Conservation (phyloP, 2,888 invertebrate species). For the Margaritifera margaritifera region DNA sequence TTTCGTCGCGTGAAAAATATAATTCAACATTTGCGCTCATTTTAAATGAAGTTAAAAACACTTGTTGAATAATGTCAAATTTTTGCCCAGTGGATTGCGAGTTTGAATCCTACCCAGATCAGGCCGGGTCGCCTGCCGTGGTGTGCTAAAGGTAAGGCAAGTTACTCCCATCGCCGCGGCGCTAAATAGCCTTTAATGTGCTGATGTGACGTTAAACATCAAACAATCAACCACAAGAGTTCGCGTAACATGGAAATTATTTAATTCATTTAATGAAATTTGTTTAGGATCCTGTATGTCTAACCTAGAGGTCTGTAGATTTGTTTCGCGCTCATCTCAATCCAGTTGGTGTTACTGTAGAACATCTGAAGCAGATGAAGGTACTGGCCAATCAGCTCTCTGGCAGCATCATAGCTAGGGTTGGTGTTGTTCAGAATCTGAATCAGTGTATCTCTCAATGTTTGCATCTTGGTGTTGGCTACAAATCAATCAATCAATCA, state of each 20-base stretch:
- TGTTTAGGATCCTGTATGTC: neutral
- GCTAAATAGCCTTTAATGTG: no score
- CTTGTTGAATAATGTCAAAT: no score
- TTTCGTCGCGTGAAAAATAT: no score
- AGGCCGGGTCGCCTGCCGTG: no score
- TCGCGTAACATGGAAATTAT: neutral
- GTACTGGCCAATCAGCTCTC: constrained; percentile 49
- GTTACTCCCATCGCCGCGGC: no score
- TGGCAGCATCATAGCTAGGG: constrained; percentile 40
- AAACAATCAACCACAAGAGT: no score
- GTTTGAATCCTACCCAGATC: no score
- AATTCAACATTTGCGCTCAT: no score
- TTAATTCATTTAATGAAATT: neutral
- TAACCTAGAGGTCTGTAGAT: constrained; percentile 48
- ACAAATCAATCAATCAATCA: neutral
- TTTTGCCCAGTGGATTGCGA: no score
- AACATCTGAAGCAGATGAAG: constrained; percentile 56
- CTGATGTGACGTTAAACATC: no score
- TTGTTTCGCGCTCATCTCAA: constrained; percentile 36
- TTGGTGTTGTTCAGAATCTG: constrained; percentile 30
- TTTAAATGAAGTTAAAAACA: no score
- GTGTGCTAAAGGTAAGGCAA: no score
- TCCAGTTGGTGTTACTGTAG: constrained; percentile 60
- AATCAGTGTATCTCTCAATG: constrained; percentile 32
- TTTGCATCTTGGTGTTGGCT: constrained; percentile 37